A percentile compares a stretch with the other conserved stretches of the same genome.
Evolutionary conservation across 2,888 invertebrate genomes (phyloP).

Genomic region (Thecophora atra): DNA sequence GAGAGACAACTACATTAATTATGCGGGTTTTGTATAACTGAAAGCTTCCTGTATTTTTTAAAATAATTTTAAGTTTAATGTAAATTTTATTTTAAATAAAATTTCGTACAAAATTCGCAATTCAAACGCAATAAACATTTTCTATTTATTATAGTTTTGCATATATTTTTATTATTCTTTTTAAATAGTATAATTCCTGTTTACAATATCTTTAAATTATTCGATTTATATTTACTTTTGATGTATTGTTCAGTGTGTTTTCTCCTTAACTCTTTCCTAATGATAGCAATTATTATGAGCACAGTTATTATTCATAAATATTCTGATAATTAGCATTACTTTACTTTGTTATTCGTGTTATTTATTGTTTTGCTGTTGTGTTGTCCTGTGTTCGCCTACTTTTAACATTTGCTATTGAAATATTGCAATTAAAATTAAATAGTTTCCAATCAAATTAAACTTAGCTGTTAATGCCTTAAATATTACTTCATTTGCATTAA

Average conservation of each 20-base stretch:
- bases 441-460: not conserved
- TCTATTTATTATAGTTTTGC: constrained; percentile 14
- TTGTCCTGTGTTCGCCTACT: constrained; percentile 24
- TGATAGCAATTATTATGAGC: constrained; percentile 29
- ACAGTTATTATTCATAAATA: constrained; percentile 32
- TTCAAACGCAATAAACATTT: too few relatives aligned
- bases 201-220: constrained; percentile 48
- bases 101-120: too few relatives aligned
- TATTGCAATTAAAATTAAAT: constrained; percentile 18
- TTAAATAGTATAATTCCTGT: constrained; percentile 36
- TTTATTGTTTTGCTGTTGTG: constrained; percentile 38
- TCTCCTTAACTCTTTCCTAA: constrained; percentile 16
- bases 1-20: too few relatives aligned
- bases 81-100: too few relatives aligned
- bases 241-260: constrained; percentile 42
- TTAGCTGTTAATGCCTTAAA: constrained; percentile 13
- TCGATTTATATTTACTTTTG: constrained; percentile 11
- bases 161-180: constrained; percentile 31
- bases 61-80: too few relatives aligned
- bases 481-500: constrained; percentile 24
- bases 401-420: constrained; percentile 8
- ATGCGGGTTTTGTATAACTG: too few relatives aligned
- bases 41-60: too few relatives aligned
- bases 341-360: constrained; percentile 39
- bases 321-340: constrained; percentile 19